Evolutionary conservation across 2,113 vertebrate species (phyloP).

Genomic region (Rynchops niger): DNA sequence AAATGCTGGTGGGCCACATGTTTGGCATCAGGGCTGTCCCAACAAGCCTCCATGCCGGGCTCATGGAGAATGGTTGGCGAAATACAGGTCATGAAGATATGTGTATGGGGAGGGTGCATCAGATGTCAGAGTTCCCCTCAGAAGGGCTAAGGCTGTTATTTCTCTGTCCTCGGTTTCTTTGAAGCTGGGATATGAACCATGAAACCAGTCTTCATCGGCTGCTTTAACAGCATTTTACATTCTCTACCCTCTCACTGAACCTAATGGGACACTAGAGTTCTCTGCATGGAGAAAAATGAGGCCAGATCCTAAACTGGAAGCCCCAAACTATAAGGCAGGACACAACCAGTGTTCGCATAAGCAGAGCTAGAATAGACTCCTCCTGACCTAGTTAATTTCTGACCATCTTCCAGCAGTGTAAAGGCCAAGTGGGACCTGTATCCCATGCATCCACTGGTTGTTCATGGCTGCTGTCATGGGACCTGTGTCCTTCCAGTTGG

Average conservation of each 20-base stretch:
- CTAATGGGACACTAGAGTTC: accelerated
- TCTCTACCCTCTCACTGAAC: neutral
- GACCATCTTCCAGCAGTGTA: neutral
- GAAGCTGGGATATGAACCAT: neutral
- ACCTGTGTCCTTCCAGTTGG: neutral
- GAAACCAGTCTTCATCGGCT: neutral
- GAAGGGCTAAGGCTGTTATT: neutral
- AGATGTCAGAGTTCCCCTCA: neutral
- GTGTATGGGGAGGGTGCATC: neutral
- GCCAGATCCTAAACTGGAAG: neutral
- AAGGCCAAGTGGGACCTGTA: neutral
- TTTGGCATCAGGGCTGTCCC: neutral
- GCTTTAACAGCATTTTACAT: neutral
- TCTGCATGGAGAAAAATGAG: neutral
- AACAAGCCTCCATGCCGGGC: neutral
- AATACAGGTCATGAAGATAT: neutral
- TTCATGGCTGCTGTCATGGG: neutral
- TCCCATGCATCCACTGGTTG: neutral
- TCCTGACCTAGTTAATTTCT: neutral
- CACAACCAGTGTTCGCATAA: neutral
- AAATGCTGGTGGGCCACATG: neutral
- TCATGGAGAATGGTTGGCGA: neutral
- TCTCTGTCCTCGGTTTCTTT: neutral
- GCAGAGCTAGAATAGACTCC: neutral
- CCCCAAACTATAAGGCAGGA: neutral